phyloP scores from a whole-genome alignment of 2,797 vertebrate genomes.

The Furcifer pardalis region DNA sequence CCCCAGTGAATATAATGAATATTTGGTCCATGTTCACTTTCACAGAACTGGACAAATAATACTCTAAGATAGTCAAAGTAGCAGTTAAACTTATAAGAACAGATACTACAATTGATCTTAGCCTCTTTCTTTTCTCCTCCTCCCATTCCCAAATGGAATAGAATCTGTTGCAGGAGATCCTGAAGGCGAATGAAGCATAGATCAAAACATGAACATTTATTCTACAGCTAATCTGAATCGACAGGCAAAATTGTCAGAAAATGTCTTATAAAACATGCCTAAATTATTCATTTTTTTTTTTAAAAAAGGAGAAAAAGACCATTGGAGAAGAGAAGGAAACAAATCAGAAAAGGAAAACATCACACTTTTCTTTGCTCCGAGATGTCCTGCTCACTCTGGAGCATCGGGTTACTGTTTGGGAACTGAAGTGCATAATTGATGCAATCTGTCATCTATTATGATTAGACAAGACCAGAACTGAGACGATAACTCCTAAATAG shows the following conservation, averaged over 20 bases:
- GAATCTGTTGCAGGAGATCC: slow-evolving; percentile 4
- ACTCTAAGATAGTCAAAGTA: not conserved
- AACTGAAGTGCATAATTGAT: slow-evolving; percentile 61
- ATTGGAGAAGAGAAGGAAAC: not conserved
- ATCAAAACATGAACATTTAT: slow-evolving; percentile 61
- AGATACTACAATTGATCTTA: too few species aligned
- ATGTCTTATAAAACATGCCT: slow-evolving; percentile 57
- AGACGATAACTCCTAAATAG: slow-evolving; percentile 58
- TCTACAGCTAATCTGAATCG: slow-evolving; percentile 50
- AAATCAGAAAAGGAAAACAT: not conserved
- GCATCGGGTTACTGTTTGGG: slow-evolving; percentile 51
- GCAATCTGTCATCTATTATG: slow-evolving; percentile 58
- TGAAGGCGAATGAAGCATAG: slow-evolving; percentile 56
- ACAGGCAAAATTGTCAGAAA: slow-evolving; percentile 44
- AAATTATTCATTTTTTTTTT: slow-evolving; percentile 34
- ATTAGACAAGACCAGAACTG: slow-evolving; percentile 49
- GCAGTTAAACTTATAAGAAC: too few species aligned
- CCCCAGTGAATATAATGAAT: not conserved
- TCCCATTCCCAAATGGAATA: too few species aligned
- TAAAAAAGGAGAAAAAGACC: not conserved
- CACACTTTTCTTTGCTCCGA: slow-evolving; percentile 36
- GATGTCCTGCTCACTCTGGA: slow-evolving; percentile 44
- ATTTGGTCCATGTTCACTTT: too few species aligned
- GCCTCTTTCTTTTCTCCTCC: too few species aligned
- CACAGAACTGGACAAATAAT: too few species aligned